Conservation (phyloP, 2,888 invertebrate species). For the Eilema sororculum region DNA sequence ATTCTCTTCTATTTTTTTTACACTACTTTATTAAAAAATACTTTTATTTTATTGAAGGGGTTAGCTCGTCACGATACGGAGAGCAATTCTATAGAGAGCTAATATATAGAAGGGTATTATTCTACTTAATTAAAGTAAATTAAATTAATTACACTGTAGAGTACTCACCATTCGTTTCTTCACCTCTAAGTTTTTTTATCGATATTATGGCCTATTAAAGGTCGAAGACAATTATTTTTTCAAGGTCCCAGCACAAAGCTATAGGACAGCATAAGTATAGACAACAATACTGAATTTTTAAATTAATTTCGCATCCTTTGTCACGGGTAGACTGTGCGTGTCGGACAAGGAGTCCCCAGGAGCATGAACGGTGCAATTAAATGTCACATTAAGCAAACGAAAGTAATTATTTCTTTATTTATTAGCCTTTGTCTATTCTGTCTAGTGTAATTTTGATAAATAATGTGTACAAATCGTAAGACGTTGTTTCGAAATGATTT, state of each 20-base stretch:
- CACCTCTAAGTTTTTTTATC: not conserved
- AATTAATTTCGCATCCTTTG: not conserved
- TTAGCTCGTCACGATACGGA: not conserved
- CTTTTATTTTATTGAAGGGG: not conserved
- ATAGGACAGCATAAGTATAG: not conserved
- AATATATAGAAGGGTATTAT: not conserved
- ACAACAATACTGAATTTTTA: not conserved
- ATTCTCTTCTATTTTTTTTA: no score
- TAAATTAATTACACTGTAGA: not conserved
- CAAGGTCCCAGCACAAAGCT: not conserved
- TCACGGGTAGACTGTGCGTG: not conserved
- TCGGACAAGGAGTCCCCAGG: not conserved
- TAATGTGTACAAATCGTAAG: not conserved
- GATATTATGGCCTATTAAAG: slow-evolving; percentile 1
- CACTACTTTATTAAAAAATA: not conserved
- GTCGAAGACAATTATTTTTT: not conserved
- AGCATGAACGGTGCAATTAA: not conserved
- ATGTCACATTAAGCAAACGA: not conserved
- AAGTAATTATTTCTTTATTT: not conserved
- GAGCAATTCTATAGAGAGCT: no score
- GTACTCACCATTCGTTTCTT: not conserved
- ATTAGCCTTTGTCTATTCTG: not conserved
- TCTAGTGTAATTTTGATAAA: not conserved
- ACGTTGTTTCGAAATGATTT: not conserved
- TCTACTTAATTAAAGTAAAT: not conserved